Percentiles rank a stretch among this genome's conserved stretches.
Conservation (phyloP, 2,797 vertebrate species). For the Gymnodraco acuticeps region DNA sequence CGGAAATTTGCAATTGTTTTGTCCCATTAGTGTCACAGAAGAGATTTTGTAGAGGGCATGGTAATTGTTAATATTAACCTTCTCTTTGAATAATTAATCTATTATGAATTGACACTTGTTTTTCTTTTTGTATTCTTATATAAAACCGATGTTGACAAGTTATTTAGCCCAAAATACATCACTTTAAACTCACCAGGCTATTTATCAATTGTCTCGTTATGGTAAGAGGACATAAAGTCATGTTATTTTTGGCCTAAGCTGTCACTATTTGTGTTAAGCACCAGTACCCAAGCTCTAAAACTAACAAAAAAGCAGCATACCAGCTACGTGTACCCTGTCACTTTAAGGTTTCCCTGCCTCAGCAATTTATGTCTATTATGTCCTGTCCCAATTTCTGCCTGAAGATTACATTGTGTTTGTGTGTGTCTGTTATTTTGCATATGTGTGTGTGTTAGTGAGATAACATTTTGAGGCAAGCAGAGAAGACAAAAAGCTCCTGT, state of each 20-base stretch:
- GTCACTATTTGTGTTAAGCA: not conserved
- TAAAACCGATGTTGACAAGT: not conserved
- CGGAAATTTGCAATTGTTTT: slow-evolving; percentile 10
- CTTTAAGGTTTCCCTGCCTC: slow-evolving; percentile 44
- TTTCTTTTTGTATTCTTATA: not conserved
- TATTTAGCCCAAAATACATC: not conserved
- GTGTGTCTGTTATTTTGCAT: slow-evolving; percentile 28
- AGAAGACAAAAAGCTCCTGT: slow-evolving; percentile 55
- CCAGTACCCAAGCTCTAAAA: slow-evolving; percentile 7
- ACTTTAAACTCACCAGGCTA: not conserved
- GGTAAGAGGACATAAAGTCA: not conserved
- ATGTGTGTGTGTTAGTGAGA: slow-evolving; percentile 31
- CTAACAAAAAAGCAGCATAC: slow-evolving; percentile 23
- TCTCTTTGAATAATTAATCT: too few relatives aligned
- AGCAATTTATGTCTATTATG: slow-evolving; percentile 54
- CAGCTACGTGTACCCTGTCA: slow-evolving; percentile 8
- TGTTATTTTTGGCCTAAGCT: slow-evolving; percentile 20
- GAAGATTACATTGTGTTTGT: slow-evolving; percentile 37
- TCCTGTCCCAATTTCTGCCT: slow-evolving; percentile 48
- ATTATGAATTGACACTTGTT: not conserved
- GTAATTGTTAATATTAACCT: not conserved
- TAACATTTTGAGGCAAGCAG: slow-evolving; percentile 44
- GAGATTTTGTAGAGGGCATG: not conserved
- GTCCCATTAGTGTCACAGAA: slow-evolving; percentile 44
- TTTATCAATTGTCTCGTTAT: slow-evolving; percentile 21